Evolutionary conservation across 37 sponge, comb jelly and placozoan genomes (phyloP), one percentile per base, ranked within the genome.

Genomic region (Ianthella basta): DNA sequence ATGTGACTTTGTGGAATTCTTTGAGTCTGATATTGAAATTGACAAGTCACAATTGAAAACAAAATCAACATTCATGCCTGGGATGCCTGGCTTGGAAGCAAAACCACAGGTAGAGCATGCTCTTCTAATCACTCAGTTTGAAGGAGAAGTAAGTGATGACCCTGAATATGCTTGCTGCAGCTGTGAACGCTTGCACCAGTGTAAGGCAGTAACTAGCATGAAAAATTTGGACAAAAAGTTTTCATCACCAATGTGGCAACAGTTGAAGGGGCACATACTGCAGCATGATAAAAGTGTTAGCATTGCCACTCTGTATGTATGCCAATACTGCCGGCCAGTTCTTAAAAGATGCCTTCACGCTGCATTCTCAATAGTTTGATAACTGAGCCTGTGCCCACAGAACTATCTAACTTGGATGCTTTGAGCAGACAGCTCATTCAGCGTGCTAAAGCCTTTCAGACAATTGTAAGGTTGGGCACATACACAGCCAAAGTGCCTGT

Each of bases 281-380:
- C 35, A 90, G 63, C 27, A 79, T 25, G 15, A 61, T 50, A 60
- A 38, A 23, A 56, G 34, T 38, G 73, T 64, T 57, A 53, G 34
- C 18, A 38, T 23, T 30, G 18, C 67, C 16, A 19, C 41, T 15
- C 55, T 72, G 33, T 90, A 74, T 56, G 56, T 86, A 83, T 90
- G 87, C 80, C 23, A 90, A 36, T 80, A 91, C 80, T 91, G 92
- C 44, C 66, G 65, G 35, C 61, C 83, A 27, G 24, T 23, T 14
- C 30, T 88, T 3, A 92, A 60, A 10, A 32, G 34, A 33, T 92
- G 86, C 89, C 89, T 32, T 39, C 86, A 34, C 12, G 86, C 6
- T 88, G 89, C 81, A 80, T 88, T n/a, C 84, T 92, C 4, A 92
- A 92, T 83, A 89, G 86, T 44, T 64, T 88, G 37, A 24, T 82